Evolutionary conservation across 2,797 vertebrate species (phyloP), one percentile per base, ranked within the genome.

Genomic region (Brachymystax lenok): DNA sequence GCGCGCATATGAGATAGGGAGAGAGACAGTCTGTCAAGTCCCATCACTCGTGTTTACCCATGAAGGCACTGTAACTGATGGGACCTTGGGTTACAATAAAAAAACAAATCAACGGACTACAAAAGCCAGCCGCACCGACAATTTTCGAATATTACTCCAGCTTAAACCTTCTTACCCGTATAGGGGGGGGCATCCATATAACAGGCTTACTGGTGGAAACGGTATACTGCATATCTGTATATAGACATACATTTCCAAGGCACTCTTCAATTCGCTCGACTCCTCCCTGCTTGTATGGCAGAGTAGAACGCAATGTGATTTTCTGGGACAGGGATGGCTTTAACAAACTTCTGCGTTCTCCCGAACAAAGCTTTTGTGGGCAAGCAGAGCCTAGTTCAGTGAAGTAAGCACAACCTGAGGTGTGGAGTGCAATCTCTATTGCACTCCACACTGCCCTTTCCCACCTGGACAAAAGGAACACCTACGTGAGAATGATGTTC

Each of bases 151-250:
- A 85, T 82, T 75, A 56, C 40, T 64, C 19, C 27, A 16, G 12
- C 84, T 91, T 87, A 68, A 89, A 83, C 82, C 77, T 71, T 51
- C 0, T 74, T 82, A 83, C 74, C 74, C 52, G n/a, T 74, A 78
- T 80, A 80, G 73, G 82, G 84, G 84, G 84, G 85, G 84, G 82
- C 82, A 77, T 51, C 81, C 82, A 33, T 82, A 91, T 87, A 91
- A 93, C 88, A 81, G 87, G 87, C 90, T 92, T 93, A 91, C 59
- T 3, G 59, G 59, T 21, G 59, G 21, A 63, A 61, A 61, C 12
- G 40, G 50, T 80, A 78, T 76, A 74, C 83, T 74, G 85, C 84
- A 75, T 59, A 80, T 77, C 76, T 77, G 76, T 75, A 82, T 84
- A 87, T 80, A 77, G 73, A 10, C 40, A 10, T 46, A 77, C 73